Evolutionary conservation across 1,140 invertebrate species (phyloP), one percentile per base, ranked within the genome.

Genomic region (Charaxes varanes): DNA sequence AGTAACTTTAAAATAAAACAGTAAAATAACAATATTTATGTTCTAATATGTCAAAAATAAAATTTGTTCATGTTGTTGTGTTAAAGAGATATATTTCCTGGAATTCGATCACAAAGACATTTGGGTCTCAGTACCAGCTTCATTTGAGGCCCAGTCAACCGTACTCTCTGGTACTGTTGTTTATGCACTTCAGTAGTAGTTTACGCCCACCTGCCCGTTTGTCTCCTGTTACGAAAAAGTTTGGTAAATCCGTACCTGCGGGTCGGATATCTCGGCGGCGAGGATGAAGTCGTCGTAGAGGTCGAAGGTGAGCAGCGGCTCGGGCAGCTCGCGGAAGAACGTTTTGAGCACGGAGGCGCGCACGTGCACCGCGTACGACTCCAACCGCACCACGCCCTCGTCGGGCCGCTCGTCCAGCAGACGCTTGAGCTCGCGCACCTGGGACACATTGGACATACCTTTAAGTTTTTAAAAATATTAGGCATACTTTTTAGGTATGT

Each of bases 221-320:
- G n/a, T n/a, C n/a, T n/a, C n/a, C n/a, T n/a, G n/a, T n/a, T n/a
- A n/a, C n/a, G n/a, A n/a, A n/a, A n/a, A n/a, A n/a, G n/a, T n/a
- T n/a, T n/a, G n/a, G n/a, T n/a, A n/a, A n/a, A n/a, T n/a, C n/a
- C 10, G 15, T 31, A 80, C 83, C 72, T 81, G 90, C 2, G 88
- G 87, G 71, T 97, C 92, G 8, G 90, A 89, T 8, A 97, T 87
- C 70, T 93, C 93, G 15, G 93, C 91, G 22, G 93, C 94, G 53
- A 94, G 88, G 26, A 98, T 87, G 66, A 98, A 96, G 69, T 98
- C 95, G 71, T 97, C 95, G 73, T 98, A 98, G 24, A 94, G 90
- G 55, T 98, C 95, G 82, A 92, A 97, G 11, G 95, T 97, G 45
- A 98, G 85, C 34, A 98, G 79, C 7, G 96, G 97, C 77, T 98